Evolutionary conservation across 2,113 vertebrate species (phyloP), one percentile per base, ranked within the genome.

Genomic region (Lagenorhynchus albirostris): DNA sequence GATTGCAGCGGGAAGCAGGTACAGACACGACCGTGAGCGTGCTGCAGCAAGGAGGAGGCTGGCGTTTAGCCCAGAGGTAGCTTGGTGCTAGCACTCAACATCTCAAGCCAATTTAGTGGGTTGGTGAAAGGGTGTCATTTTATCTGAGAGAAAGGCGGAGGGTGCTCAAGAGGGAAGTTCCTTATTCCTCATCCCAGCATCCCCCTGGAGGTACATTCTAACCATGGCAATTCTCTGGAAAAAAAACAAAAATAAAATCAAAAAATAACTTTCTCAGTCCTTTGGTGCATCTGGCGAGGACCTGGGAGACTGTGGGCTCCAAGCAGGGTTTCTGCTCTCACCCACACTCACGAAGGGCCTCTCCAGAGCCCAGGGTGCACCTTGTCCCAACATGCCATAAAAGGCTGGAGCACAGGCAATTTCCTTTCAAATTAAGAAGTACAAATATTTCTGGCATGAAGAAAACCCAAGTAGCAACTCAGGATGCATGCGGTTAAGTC

Each of bases 401-500:
- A 95, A 84, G 95, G 20, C 41, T 58, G 33, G 65, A 44, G 76
- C 76, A 41, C 67, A 95, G 93, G 77, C 91, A 82, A 86, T 97
- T 97, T 97, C 95, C 98, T 93, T 95, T 86, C 94, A 94, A 93
- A 96, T 97, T 73, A 94, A 95, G 95, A 97, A 98, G 95, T 79
- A 96, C 97, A 95, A 97, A 94, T 97, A 95, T 97, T 91, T 85
- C 94, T 36, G 17, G 71, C 94, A 21, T 50, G 95, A 96, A 98
- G 91, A 92, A 96, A 96, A 77, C 41, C 91, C 6, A 5, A 95
- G 94, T 44, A 96, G 93, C 84, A 17, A 88, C 80, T 97, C 73
- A 53, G 91, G 96, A 85, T 95, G 95, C 71, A 88, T 80, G 96
- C 70, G 13, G 92, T 77, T 96, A 96, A 95, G 96, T 91, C 91